Evolutionary conservation across 1,140 invertebrate species (phyloP), one percentile per base, ranked within the genome.

Genomic region (Nilaparvata lugens): DNA sequence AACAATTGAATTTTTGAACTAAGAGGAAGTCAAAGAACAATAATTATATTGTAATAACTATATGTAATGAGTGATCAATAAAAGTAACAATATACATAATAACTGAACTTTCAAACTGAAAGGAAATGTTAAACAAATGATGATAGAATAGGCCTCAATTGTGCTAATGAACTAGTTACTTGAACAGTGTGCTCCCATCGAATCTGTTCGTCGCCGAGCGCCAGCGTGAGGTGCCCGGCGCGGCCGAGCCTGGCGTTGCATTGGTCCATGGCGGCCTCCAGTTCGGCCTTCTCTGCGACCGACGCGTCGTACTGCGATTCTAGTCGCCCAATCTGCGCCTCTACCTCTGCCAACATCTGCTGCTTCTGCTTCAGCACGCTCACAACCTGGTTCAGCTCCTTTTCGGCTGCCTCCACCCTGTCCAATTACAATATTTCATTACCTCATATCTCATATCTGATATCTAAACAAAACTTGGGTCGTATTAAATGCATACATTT

Each of bases 181-280:
- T 83, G 77, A 5, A 91, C 85, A 42, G 80, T 81, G 57, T 86
- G 79, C 61, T 86, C 81, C 91, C 91, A 95, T 45, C 89, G 78
- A 4, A 84, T 77, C 72, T 91, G 85, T 71, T 94, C 91, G 69
- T 93, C 89, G 0, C 85, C 84, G 1, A 95, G 74, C 16, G 91
- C 91, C 5, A 87, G 83, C 2, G 90, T 94, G 0, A 95, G 74
- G 65, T 87, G 81, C 0, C 87, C 88, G 0, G 92, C 90, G 58
- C 92, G 79, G 54, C 83, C 84, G 2, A 95, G 73, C 59, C 92
- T 76, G 0, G 83, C 82, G 28, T 84, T 85, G 1, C 88, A 91
- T n/a, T 90, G 71, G 60, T 83, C 80, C 40, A 94, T 89, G 24
- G 75, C 78, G 16, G 77, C 73, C 67, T 85, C 79, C 45, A 86